Conservation (phyloP, 2,888 invertebrate species). For the Siphlonurus alternatus region DNA sequence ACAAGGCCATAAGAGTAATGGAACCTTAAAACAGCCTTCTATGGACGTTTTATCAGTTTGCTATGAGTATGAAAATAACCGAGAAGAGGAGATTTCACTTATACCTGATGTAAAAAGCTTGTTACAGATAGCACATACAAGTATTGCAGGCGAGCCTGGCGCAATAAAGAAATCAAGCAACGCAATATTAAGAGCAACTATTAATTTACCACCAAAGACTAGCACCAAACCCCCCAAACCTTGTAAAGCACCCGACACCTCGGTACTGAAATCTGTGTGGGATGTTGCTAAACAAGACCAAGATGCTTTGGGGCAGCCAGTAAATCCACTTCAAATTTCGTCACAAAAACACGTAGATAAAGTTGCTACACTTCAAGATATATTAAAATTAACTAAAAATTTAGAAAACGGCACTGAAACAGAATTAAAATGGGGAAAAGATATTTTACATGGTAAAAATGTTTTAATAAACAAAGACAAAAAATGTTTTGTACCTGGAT, state of each 20-base stretch:
- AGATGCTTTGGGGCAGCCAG: conserved; percentile 3
- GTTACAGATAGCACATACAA: neutral
- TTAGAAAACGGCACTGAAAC: conserved; percentile 35
- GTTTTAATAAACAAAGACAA: neutral
- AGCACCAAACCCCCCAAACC: neutral
- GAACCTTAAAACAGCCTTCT: neutral
- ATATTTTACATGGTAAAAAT: neutral
- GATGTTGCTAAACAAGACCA: conserved; percentile 3
- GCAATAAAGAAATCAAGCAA: neutral
- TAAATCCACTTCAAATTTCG: neutral
- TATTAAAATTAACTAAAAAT: conserved; percentile 30
- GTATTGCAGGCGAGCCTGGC: neutral
- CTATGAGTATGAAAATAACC: neutral
- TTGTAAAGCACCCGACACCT: neutral
- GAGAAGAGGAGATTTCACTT: neutral
- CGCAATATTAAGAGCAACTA: neutral
- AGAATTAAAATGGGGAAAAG: conserved; percentile 7
- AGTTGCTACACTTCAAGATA: neutral
- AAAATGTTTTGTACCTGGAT: conserved; percentile 45
- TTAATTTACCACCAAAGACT: neutral
- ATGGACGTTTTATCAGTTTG: neutral
- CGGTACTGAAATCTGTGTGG: neutral
- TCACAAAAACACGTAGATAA: neutral
- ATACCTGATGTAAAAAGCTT: neutral
- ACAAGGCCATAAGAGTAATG: too few species aligned